Conservation (phyloP, 2,888 invertebrate species). For the Halictus quadricinctus region DNA sequence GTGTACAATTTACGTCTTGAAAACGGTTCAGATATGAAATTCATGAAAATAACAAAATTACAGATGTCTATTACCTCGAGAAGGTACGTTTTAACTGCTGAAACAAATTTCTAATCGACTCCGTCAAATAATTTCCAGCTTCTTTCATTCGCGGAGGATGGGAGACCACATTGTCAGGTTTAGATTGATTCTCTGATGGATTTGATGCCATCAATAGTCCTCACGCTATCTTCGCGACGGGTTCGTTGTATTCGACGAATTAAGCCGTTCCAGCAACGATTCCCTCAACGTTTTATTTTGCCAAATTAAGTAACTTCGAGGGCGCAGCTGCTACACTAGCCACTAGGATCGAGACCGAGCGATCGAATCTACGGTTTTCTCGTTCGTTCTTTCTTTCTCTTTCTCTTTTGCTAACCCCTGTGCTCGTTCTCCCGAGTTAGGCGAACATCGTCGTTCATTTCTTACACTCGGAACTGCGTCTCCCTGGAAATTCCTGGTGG, state of each 20-base stretch:
- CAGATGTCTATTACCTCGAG: no score
- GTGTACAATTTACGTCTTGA: no score
- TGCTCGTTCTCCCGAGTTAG: slow-evolving; percentile 1
- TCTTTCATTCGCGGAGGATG: background rate
- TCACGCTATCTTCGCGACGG: slow-evolving; percentile 51
- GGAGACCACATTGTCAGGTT: background rate
- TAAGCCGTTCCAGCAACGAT: slow-evolving; percentile 46
- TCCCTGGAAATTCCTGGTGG: background rate
- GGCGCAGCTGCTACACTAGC: slow-evolving; percentile 43
- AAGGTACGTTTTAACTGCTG: no score
- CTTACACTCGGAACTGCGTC: background rate
- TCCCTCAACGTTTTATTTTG: slow-evolving; percentile 46
- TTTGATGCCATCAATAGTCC: slow-evolving; percentile 17
- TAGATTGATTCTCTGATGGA: background rate
- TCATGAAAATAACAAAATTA: no score
- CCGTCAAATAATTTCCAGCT: no score
- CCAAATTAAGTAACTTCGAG: slow-evolving; percentile 55
- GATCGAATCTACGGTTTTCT: slow-evolving; percentile 20
- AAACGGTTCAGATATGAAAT: no score
- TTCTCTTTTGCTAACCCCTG: no score
- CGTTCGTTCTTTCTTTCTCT: background rate
- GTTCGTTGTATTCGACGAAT: slow-evolving; percentile 60
- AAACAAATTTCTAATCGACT: no score
- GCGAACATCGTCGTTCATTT: slow-evolving; percentile 9
- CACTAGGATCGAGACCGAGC: slow-evolving; percentile 13